phyloP scores from a whole-genome alignment of 2,888 invertebrate species.

The Biston betularia region DNA sequence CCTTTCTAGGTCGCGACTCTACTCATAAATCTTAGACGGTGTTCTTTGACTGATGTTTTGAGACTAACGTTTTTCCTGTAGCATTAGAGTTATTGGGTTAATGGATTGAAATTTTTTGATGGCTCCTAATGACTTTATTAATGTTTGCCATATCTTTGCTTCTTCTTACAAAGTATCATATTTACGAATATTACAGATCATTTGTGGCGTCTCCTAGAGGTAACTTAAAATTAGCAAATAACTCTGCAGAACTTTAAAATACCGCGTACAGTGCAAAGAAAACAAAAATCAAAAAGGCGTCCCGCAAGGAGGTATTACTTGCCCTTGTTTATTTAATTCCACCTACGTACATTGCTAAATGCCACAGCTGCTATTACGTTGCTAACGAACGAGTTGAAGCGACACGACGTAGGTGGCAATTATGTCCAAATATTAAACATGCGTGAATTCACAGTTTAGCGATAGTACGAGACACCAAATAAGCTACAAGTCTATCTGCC shows the following conservation, averaged over 20 bases:
- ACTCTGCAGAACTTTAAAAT: background rate
- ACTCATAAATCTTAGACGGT: conserved; percentile 55
- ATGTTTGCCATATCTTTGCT: conserved; percentile 2
- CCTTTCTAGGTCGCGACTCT: conserved; percentile 62
- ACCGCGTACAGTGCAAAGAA: background rate
- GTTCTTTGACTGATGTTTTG: conserved; percentile 44
- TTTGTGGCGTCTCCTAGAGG: background rate
- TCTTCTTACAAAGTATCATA: conserved; percentile 7
- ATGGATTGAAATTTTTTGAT: conserved; percentile 21
- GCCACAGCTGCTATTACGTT: conserved; percentile 13
- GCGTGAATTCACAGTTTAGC: conserved; percentile 12
- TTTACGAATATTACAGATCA: background rate
- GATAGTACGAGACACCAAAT: conserved; percentile 24
- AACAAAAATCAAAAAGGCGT: conserved; percentile 2
- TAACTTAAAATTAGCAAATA: background rate
- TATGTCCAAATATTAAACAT: background rate
- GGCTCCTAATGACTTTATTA: conserved; percentile 21
- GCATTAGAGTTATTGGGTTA: conserved; percentile 27
- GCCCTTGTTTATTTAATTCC: conserved; percentile 11
- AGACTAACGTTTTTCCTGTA: conserved; percentile 22
- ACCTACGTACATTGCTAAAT: conserved; percentile 14
- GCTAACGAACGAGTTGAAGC: background rate
- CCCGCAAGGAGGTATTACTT: background rate
- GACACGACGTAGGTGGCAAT: conserved; percentile 4
- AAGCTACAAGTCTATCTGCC: conserved; percentile 25